phyloP scores from a whole-genome alignment of 1,140 invertebrate genomes.

The Monomorium pharaonis region DNA sequence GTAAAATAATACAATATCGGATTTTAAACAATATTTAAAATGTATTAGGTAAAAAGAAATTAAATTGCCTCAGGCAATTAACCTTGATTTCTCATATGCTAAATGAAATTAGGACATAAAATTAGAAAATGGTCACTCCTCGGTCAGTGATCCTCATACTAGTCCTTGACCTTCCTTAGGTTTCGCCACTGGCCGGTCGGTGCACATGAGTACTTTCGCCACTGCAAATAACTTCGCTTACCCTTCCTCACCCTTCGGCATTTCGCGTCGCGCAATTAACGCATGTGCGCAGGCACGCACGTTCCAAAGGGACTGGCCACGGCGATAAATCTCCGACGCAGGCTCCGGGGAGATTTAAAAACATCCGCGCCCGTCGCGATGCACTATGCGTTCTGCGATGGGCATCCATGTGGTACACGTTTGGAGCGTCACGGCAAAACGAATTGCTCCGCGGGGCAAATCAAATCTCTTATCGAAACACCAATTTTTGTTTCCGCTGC shows the following conservation, averaged over 20 bases:
- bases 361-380: slow-evolving; percentile 68
- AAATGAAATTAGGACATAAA: not conserved
- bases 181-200: slow-evolving; percentile 28
- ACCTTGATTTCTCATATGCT: not conserved
- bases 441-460: slow-evolving; percentile 42
- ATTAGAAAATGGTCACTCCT: slow-evolving; percentile 5
- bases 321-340: slow-evolving; percentile 67
- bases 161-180: slow-evolving; percentile 70
- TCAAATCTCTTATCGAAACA: slow-evolving; percentile 57
- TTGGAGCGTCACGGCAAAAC: slow-evolving; percentile 26
- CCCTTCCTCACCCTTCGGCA: slow-evolving; percentile 52
- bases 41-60: not conserved
- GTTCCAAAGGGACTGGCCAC: slow-evolving; percentile 65
- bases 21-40: not conserved
- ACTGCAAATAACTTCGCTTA: slow-evolving; percentile 63
- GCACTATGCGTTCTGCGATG: slow-evolving; percentile 46
- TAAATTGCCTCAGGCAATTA: not conserved
- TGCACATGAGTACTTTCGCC: slow-evolving; percentile 49
- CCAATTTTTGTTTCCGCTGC: slow-evolving; percentile 44
- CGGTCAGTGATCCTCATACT: slow-evolving; percentile 54
- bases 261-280: slow-evolving; percentile 74
- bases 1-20: not conserved
- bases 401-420: slow-evolving; percentile 50
- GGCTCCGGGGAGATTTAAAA: slow-evolving; percentile 72
- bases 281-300: slow-evolving; percentile 60